Evolutionary conservation across 2,888 invertebrate genomes (phyloP).

Genomic region (Meandrusa payeni): DNA sequence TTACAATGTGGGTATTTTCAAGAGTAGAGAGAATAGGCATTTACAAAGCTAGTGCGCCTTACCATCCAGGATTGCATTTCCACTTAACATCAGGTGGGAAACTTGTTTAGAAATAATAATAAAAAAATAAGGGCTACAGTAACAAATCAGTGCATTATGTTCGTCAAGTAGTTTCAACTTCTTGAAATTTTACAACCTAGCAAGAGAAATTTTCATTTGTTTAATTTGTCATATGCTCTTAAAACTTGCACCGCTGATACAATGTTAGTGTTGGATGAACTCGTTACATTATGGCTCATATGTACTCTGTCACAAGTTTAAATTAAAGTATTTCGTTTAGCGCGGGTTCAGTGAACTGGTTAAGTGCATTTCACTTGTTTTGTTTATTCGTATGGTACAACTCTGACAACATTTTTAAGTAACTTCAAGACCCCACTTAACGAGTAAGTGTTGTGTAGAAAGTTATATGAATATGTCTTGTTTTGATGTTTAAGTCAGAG

Average conservation of each 20-base stretch:
- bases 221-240: slow-evolving; percentile 45
- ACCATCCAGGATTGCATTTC: too few species aligned
- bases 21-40: too few species aligned
- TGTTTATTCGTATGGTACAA: slow-evolving; percentile 16
- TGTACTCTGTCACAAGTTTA: slow-evolving; percentile 47
- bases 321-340: slow-evolving; percentile 52
- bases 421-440: too few species aligned
- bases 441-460: too few species aligned
- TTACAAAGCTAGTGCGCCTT: too few species aligned
- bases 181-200: slow-evolving; percentile 25
- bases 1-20: too few species aligned
- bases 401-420: too few species aligned
- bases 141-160: neutral
- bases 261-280: slow-evolving; percentile 31
- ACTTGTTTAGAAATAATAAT: neutral
- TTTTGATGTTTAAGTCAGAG: too few species aligned
- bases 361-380: slow-evolving; percentile 24
- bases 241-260: slow-evolving; percentile 37
- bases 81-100: too few species aligned
- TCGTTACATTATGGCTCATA: slow-evolving; percentile 42
- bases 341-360: slow-evolving; percentile 37
- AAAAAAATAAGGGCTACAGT: neutral
- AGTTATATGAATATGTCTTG: too few species aligned
- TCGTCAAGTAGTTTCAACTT: slow-evolving; percentile 1
- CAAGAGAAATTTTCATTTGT: slow-evolving; percentile 43